Evolutionary conservation across 2,113 vertebrate genomes (phyloP).

Genomic region (Antidorcas marsupialis): DNA sequence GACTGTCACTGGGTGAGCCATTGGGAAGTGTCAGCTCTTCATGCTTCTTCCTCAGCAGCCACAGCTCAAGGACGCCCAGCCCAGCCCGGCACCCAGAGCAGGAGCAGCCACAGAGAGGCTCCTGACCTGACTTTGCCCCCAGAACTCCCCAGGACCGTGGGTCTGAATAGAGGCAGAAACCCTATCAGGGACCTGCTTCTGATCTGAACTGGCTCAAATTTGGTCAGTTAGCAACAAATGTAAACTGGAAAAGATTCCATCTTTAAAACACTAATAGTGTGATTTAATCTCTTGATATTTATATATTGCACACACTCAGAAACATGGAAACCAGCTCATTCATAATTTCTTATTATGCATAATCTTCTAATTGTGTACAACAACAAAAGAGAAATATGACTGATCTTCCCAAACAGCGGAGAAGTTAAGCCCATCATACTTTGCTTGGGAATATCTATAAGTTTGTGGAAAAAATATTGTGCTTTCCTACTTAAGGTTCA

Average conservation of each 20-base stretch:
- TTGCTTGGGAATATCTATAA: background rate
- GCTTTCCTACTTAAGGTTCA: background rate
- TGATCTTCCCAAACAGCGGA: background rate
- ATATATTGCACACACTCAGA: background rate
- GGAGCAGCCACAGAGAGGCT: background rate
- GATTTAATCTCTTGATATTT: slow-evolving; percentile 6
- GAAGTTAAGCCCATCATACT: background rate
- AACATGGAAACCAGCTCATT: background rate
- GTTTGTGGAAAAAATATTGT: background rate
- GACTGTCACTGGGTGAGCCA: background rate
- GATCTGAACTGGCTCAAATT: background rate
- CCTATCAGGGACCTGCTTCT: background rate
- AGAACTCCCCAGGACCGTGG: background rate
- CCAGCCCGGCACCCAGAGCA: background rate
- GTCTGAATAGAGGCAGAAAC: background rate
- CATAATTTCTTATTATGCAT: background rate
- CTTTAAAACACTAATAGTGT: slow-evolving; percentile 17
- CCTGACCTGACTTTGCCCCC: background rate
- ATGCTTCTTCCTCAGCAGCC: background rate
- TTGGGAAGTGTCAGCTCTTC: background rate
- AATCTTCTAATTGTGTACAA: background rate
- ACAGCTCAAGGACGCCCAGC: background rate
- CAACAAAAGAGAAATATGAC: background rate
- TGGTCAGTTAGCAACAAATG: slow-evolving; percentile 2
- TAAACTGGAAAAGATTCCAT: slow-evolving; percentile 4